Percentiles rank a stretch among this genome's conserved stretches.
Evolutionary conservation across 2,797 vertebrate species (phyloP).

Genomic region (Pempheris klunzingeri): DNA sequence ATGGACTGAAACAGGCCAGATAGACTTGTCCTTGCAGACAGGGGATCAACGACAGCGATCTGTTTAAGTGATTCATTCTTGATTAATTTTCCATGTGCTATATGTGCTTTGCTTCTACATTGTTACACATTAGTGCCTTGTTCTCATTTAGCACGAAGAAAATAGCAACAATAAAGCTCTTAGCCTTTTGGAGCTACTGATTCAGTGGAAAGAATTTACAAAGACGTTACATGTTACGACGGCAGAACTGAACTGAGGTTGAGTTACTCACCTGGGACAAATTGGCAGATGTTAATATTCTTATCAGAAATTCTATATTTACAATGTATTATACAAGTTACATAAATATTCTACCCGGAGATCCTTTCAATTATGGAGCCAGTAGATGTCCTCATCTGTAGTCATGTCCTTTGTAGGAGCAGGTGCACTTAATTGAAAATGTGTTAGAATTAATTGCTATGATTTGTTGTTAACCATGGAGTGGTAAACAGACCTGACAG

Average conservation of each 20-base stretch:
- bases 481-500: background rate
- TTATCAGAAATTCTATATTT: conserved; percentile 19
- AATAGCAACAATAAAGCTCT: background rate
- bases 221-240: background rate
- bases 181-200: background rate
- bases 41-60: background rate
- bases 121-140: background rate
- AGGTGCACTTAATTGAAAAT: background rate
- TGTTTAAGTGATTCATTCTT: conserved; percentile 4
- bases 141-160: conserved; percentile 7
- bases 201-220: background rate
- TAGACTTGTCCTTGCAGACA: conserved; percentile 21
- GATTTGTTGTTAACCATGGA: background rate
- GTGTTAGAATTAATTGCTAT: background rate
- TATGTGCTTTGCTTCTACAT: background rate
- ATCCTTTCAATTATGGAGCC: background rate
- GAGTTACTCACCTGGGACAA: background rate
- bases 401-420: background rate
- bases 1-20: background rate
- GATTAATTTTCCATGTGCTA: conserved; percentile 11
- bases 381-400: background rate
- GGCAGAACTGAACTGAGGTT: background rate
- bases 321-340: background rate
- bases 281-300: background rate
- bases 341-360: background rate